Evolutionary conservation across 2,888 invertebrate genomes (phyloP), one percentile per base, ranked within the genome.

Genomic region (Phoenoteleia sp.): DNA sequence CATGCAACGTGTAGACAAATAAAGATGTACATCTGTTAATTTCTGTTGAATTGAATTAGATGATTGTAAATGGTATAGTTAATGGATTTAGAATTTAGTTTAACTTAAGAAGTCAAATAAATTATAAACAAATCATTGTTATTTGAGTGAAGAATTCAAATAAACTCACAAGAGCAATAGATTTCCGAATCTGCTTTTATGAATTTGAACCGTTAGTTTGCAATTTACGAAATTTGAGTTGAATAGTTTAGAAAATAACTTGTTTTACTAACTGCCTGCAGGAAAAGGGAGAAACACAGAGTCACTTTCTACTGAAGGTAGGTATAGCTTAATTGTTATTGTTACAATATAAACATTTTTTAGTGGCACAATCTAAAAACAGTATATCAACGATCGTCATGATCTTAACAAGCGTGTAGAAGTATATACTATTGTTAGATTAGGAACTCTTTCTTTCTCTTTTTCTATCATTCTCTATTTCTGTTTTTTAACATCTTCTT

Each of bases 261-360:
- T 87, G 89, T 92, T 93, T 93, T 92, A 93, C 91, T 92, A 91
- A 93, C 91, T 94, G 93, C 94, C 94, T 93, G 94, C 95, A 96
- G 96, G 96, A 94, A 96, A 96, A 94, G 95, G 95, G 94, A 95
- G 96, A 94, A 95, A 96, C 93, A 95, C 96, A 93, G 96, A 96
- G 94, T 95, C 96, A 91, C 95, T 96, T 91, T 95, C 96, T 88
- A 96, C 96, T 86, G 96, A 96, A 96, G 96, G 96, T 96, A 95
- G 95, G 95, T 92, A 87, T 76, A 86, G 23, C 79, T 72, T 77
- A 71, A 75, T 52, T 29, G 47, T 64, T 39, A 67, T 67, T 62
- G 47, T 66, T n/a, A 9, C 54, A 54, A 56, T 9, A 77, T 66
- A 54, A 39, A 19, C 36, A 27, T 86, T 81, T 80, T 64, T 74